Evolutionary conservation across 1,140 invertebrate genomes (phyloP).

Genomic region (Hylaeus anthracinus): DNA sequence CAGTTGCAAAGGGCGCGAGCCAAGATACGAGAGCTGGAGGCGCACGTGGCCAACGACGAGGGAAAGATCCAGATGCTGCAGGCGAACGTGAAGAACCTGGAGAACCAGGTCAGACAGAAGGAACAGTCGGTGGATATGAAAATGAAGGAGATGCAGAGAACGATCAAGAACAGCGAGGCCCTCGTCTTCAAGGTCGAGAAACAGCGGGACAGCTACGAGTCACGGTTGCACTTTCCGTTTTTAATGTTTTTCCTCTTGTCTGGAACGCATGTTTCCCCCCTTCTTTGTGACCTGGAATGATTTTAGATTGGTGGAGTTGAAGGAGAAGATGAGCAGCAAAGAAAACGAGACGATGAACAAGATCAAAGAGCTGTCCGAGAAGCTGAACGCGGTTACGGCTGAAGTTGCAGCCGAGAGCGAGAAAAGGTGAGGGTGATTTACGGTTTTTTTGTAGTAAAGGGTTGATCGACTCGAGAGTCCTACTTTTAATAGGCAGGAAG

Average conservation of each 20-base stretch:
- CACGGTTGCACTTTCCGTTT: constrained; percentile 56
- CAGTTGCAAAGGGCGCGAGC: constrained; percentile 56
- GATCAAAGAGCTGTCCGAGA: constrained; percentile 51
- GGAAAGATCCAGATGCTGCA: constrained; percentile 62
- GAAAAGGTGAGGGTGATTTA: constrained; percentile 44
- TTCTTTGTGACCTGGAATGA: background rate
- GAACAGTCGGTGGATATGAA: constrained; percentile 58
- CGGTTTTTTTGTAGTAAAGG: background rate
- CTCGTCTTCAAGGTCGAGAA: constrained; percentile 65
- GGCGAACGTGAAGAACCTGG: constrained; percentile 53
- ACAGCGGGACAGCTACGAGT: constrained; percentile 66
- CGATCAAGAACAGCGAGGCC: constrained; percentile 61
- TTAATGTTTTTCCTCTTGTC: background rate
- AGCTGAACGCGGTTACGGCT: constrained; percentile 29
- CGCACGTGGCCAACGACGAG: constrained; percentile 44
- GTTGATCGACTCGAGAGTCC: background rate
- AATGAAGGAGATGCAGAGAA: constrained; percentile 66
- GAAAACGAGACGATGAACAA: constrained; percentile 50
- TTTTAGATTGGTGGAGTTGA: constrained; percentile 62
- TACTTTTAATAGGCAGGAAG: constrained; percentile 46
- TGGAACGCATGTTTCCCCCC: background rate
- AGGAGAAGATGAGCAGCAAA: constrained; percentile 57
- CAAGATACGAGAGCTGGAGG: constrained; percentile 64
- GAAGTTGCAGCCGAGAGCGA: constrained; percentile 47
- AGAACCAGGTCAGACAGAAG: constrained; percentile 65